Base-by-base conservation (phyloP, 2,113 vertebrate genomes). In the Alces alces region DNA sequence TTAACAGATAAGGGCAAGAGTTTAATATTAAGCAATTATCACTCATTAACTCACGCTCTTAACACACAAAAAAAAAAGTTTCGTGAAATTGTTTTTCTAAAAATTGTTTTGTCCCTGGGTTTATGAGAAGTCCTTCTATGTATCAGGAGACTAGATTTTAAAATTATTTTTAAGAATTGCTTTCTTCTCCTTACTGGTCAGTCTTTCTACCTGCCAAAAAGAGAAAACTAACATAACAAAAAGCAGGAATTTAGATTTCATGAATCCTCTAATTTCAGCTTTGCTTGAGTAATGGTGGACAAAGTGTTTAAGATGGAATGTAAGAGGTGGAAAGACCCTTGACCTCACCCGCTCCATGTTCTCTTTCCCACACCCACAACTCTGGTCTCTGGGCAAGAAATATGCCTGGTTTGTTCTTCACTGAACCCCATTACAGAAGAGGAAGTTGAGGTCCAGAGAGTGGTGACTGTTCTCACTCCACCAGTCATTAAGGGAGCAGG, bases 1-100 rank as follows among this genome's bases (percentile, higher is more conserved):
- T 95, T 86, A 95, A 80, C 47, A 96, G 93, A 73, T 66, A 95
- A 89, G 19, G 61, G 9, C 27, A 86, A 91, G 50, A 86, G 36
- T 89, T 92, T 66, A 87, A 97, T 28, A 82, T 80, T 88, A 82
- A 86, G 12, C 39, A 70, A 93, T 12, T 82, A 3, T 54, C 79
- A 13, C 91, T 96, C 36, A 76, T 89, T 92, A 92, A 61, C 28
- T 86, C 33, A 61, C 8, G 2, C 19, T 80, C 11, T 55, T 5
- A 6, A n/a, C 25, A 88, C 4, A 27, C 64, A 76, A 14, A 73
- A 6, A 86, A 83, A 84, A 84, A 12, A 39, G 50, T 45, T 85
- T 54, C 73, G 36, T 58, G 9, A 86, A 86, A 58, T 92, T 91
- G 14, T 43, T 95, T 90, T 87, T 90, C 43, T 60, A 58, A 28